Evolutionary conservation across 2,888 invertebrate species (phyloP).

Genomic region (Phasia obesa): DNA sequence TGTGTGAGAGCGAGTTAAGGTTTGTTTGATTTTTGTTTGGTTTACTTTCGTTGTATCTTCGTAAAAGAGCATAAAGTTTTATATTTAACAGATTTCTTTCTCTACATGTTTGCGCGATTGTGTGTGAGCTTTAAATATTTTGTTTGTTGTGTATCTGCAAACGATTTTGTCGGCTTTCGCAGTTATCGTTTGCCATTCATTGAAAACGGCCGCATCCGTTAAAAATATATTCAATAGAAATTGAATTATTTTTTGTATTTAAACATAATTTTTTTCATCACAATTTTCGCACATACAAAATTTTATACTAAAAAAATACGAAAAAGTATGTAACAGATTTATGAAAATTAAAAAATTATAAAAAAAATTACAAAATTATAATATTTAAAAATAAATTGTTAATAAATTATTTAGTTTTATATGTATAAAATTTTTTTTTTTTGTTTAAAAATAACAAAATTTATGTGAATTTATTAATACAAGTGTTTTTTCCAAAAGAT

Average conservation of each 20-base stretch:
- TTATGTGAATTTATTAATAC: not conserved
- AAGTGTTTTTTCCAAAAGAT: constrained; percentile 18
- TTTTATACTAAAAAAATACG: constrained; percentile 15
- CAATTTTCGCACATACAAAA: constrained; percentile 9
- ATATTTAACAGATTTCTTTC: constrained; percentile 61
- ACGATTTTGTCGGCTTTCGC: constrained; percentile 73
- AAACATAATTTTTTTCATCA: constrained; percentile 16
- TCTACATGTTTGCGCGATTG: constrained; percentile 44
- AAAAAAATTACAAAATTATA: not conserved
- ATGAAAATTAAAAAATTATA: not conserved
- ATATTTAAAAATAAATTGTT: not conserved
- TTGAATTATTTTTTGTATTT: constrained; percentile 2
- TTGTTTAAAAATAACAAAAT: not conserved
- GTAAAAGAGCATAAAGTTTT: constrained; percentile 39
- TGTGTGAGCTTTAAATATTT: constrained; percentile 57
- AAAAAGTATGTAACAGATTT: constrained; percentile 19
- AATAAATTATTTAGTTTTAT: not conserved
- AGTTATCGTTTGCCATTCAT: constrained; percentile 74
- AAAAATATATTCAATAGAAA: not conserved
- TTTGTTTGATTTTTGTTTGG: constrained; percentile 19
- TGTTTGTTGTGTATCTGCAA: constrained; percentile 71
- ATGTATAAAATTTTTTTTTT: not conserved
- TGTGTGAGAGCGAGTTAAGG: not conserved
- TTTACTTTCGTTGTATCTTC: constrained; percentile 39
- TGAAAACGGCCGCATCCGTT: constrained; percentile 71